Evolutionary conservation across 2,888 invertebrate species (phyloP).

Genomic region (Papilio demoleus): DNA sequence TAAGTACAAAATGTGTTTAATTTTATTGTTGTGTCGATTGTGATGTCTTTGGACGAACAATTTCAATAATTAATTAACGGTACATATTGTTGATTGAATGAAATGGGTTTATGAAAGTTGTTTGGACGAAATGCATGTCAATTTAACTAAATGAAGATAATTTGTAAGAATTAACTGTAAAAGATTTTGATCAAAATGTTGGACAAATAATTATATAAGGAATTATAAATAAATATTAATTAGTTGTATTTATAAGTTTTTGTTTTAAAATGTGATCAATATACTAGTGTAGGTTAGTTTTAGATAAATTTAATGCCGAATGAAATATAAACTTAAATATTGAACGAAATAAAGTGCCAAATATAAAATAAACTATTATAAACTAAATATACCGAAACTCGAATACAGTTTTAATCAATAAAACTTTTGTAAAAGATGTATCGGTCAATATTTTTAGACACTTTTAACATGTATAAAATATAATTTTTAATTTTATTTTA

Average conservation of each 20-base stretch:
- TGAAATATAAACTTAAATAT: conserved; percentile 9
- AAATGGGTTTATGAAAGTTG: not conserved
- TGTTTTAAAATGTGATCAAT: conserved; percentile 32
- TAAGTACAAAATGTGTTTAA: not conserved
- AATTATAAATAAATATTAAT: not conserved
- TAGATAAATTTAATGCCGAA: conserved; percentile 32
- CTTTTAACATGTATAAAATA: conserved; percentile 12
- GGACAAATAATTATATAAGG: not conserved
- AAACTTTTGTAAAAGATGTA: not conserved
- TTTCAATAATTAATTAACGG: not conserved
- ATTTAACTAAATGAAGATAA: not conserved
- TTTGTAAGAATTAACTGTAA: no score
- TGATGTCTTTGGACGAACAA: conserved; percentile 7
- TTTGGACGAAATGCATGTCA: conserved; percentile 5
- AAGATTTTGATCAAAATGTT: not conserved
- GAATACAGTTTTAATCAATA: conserved; percentile 16
- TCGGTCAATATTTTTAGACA: conserved; percentile 34
- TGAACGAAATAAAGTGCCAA: conserved; percentile 37
- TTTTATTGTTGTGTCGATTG: not conserved
- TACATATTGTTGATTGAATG: not conserved
- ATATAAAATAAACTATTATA: conserved; percentile 32
- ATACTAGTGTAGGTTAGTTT: conserved; percentile 21
- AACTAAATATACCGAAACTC: conserved; percentile 10
- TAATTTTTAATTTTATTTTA: conserved; percentile 31
- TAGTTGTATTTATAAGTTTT: not conserved